phyloP scores from a whole-genome alignment of 2,113 vertebrate genomes.

The Centropus unirufus region DNA sequence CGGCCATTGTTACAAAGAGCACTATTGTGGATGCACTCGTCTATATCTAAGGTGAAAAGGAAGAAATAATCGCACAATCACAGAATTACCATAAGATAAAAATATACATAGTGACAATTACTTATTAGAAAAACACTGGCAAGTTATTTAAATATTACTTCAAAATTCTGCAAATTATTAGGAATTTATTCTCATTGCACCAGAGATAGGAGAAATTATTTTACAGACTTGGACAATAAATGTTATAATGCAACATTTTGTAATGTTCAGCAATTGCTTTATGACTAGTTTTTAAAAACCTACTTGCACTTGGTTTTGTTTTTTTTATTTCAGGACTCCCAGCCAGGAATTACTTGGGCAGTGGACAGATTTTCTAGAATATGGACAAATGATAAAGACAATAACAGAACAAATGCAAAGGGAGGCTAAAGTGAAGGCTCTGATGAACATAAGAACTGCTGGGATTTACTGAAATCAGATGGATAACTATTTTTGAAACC shows the following conservation, averaged over 20 bases:
- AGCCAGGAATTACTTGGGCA: background rate
- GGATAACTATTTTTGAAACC: background rate
- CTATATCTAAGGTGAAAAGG: conserved; percentile 67
- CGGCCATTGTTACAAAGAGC: conserved; percentile 80
- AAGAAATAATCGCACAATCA: background rate
- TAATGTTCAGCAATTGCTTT: background rate
- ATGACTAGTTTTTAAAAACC: background rate
- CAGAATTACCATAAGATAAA: background rate
- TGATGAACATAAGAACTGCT: background rate
- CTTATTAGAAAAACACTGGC: background rate
- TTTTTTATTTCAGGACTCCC: background rate
- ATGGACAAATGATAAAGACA: background rate
- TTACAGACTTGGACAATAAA: background rate
- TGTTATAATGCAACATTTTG: background rate
- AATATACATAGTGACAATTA: background rate
- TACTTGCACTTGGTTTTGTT: background rate
- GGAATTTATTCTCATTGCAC: background rate
- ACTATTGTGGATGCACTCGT: conserved; percentile 80
- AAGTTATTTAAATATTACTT: background rate
- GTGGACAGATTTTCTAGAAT: background rate
- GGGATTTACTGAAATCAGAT: background rate
- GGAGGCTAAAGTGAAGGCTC: background rate
- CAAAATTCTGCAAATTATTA: background rate
- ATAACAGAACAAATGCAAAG: background rate
- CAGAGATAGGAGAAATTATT: background rate